Percentiles rank a stretch among this genome's conserved stretches.
Conservation (phyloP, 2,888 invertebrate genomes). For the Doris montereyensis region DNA sequence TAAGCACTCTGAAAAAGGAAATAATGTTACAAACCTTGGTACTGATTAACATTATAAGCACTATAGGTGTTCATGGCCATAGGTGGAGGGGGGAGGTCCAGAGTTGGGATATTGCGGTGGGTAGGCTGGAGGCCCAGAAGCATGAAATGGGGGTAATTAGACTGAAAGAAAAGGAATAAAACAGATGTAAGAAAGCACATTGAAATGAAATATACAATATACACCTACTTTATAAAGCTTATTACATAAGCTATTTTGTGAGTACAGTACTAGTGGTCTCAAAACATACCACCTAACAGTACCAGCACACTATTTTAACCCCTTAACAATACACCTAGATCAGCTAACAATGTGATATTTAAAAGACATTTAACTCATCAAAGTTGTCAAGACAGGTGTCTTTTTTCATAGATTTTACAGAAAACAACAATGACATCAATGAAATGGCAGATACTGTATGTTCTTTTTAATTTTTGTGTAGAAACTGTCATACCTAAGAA, state of each 20-base stretch:
- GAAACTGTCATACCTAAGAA: too few species aligned
- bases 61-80: conserved; percentile 42
- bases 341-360: too few species aligned
- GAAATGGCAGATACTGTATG: too few species aligned
- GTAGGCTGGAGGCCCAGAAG: conserved; percentile 37
- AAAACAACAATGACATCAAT: too few species aligned
- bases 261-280: too few species aligned
- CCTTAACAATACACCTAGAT: too few species aligned
- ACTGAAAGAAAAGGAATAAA: conserved; percentile 32
- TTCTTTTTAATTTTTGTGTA: too few species aligned
- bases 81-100: conserved; percentile 52
- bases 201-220: background rate
- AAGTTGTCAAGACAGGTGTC: too few species aligned
- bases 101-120: conserved; percentile 47
- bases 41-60: conserved; percentile 52
- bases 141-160: conserved; percentile 46
- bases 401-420: too few species aligned
- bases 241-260: too few species aligned
- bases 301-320: background rate
- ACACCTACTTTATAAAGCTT: too few species aligned
- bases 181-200: background rate
- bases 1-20: background rate
- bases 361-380: too few species aligned
- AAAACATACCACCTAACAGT: background rate
- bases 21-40: conserved; percentile 34